Percentiles rank a stretch among this genome's conserved stretches.
These are phyloP conservation scores for Parthenolecanium corni DNA, from an alignment of 2,888 invertebrate genomes.

Conservation along the genomic window DNA sequence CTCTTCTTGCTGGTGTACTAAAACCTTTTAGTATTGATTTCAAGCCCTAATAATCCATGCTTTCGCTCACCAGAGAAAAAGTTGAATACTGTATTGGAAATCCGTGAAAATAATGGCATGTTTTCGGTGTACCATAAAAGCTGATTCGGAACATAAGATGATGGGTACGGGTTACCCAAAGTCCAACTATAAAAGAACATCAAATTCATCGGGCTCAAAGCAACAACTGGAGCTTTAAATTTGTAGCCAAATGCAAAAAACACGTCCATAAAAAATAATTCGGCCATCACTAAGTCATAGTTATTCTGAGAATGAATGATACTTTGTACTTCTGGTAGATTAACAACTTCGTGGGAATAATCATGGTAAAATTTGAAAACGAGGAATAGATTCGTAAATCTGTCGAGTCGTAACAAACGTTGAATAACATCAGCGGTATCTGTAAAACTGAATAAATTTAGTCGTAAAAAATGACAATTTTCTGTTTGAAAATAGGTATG, in stretches of 20 bases:
- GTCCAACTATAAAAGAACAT: constrained; percentile 19
- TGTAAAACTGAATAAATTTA: too few species aligned
- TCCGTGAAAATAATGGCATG: constrained; percentile 21
- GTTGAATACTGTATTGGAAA: constrained; percentile 12
- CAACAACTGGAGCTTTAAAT: constrained; percentile 23
- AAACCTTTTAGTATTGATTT: too few species aligned
- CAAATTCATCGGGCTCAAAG: constrained; percentile 14
- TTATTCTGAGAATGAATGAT: too few species aligned
- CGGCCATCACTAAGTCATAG: constrained; percentile 18
- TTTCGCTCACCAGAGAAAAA: too few species aligned
- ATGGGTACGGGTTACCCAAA: constrained; percentile 22
- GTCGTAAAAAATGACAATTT: too few species aligned
- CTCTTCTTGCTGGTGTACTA: background rate
- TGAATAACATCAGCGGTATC: too few species aligned
- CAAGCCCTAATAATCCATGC: background rate
- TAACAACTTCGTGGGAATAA: too few species aligned
- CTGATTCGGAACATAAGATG: constrained; percentile 22
- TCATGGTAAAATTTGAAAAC: too few species aligned
- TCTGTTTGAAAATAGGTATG: too few species aligned
- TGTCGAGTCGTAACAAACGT: too few species aligned
- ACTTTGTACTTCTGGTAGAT: too few species aligned
- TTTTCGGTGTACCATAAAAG: constrained; percentile 8
- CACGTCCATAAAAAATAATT: constrained; percentile 23
- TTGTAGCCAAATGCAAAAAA: constrained; percentile 12
- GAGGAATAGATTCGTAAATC: too few species aligned